Evolutionary conservation across 1,140 invertebrate genomes (phyloP).

Genomic region (Drosophila pseudoobscura): DNA sequence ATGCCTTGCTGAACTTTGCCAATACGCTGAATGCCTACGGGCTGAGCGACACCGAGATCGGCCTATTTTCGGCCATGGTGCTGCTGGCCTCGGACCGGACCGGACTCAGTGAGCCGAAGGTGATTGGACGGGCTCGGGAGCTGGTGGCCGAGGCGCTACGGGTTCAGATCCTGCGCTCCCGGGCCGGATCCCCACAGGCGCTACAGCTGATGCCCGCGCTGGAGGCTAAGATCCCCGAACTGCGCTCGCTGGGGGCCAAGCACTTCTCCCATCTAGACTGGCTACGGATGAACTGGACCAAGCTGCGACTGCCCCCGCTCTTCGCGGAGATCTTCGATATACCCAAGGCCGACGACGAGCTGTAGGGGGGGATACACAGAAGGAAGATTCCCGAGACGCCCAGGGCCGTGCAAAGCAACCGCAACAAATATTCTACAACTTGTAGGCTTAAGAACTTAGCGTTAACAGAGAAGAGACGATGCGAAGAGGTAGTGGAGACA

Average conservation of each 20-base stretch:
- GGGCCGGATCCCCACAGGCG: constrained; percentile 76
- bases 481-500: constrained; percentile 18
- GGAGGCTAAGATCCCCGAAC: constrained; percentile 90
- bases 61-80: constrained; percentile 93
- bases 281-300: constrained; percentile 94
- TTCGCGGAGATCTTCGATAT: constrained; percentile 99
- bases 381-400: constrained; percentile 4
- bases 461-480: constrained; percentile 33
- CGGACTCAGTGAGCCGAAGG: constrained; percentile 92
- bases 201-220: constrained; percentile 88
- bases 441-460: constrained; percentile 65
- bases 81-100: constrained; percentile 91
- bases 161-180: constrained; percentile 79
- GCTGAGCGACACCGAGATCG: constrained; percentile 95
- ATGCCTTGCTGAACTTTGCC: constrained; percentile 91
- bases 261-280: constrained; percentile 94
- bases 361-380: constrained; percentile 38
- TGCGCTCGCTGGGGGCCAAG: constrained; percentile 91
- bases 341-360: constrained; percentile 91
- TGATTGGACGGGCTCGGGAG: constrained; percentile 92
- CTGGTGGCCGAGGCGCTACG: constrained; percentile 90
- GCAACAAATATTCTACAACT: constrained; percentile 53
- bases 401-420: constrained; percentile 55
- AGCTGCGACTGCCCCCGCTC: constrained; percentile 93
- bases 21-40: constrained; percentile 90